phyloP scores from a whole-genome alignment of 2,888 invertebrate species.

The Malachius bipustulatus region DNA sequence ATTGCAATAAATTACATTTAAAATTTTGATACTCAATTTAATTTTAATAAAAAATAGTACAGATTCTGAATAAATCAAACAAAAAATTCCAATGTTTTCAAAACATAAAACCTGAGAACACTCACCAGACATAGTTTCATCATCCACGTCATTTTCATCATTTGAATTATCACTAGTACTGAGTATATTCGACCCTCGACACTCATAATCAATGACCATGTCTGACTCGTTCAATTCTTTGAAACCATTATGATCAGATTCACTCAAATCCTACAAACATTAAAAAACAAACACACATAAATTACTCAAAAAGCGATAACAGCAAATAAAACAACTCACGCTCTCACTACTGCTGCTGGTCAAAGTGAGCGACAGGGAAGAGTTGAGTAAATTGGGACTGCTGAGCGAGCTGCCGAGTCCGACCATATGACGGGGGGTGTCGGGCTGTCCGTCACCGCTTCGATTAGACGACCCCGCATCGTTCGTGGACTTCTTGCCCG shows the following conservation, averaged over 20 bases:
- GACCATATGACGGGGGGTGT: constrained; percentile 24
- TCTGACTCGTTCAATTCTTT: too few relatives aligned
- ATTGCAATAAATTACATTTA: too few relatives aligned
- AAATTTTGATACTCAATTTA: too few relatives aligned
- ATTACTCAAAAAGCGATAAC: background rate
- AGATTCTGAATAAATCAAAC: too few relatives aligned
- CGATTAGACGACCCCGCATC: constrained; percentile 12
- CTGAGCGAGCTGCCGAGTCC: constrained; percentile 34
- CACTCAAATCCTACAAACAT: constrained; percentile 45
- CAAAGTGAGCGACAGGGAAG: constrained; percentile 32
- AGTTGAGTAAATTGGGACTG: constrained; percentile 35
- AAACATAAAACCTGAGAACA: too few relatives aligned
- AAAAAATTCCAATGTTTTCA: too few relatives aligned
- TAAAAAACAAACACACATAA: constrained; percentile 15
- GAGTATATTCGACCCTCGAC: constrained; percentile 38
- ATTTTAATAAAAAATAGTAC: too few relatives aligned
- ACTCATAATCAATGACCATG: constrained; percentile 45
- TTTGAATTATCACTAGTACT: constrained; percentile 56
- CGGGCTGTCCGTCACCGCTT: constrained; percentile 18
- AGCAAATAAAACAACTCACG: constrained; percentile 20
- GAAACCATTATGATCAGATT: too few relatives aligned
- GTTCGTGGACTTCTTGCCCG: constrained; percentile 16
- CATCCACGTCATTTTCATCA: constrained; percentile 79
- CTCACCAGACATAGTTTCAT: constrained; percentile 67
- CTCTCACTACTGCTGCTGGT: constrained; percentile 36